Evolutionary conservation across 1,140 invertebrate species (phyloP).

Genomic region (Popillia japonica): DNA sequence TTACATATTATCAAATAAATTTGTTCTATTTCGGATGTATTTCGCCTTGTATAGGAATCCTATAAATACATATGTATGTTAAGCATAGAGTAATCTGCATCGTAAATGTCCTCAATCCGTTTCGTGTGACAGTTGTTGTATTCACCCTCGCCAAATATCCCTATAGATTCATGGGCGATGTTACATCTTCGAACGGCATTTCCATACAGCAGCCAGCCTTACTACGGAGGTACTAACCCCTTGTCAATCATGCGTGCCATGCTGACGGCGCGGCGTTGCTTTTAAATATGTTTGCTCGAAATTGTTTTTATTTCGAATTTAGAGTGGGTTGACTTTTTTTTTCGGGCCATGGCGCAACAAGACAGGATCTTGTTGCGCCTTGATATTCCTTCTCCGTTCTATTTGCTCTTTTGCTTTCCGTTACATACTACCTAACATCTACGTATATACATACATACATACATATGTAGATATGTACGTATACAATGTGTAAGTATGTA

Average conservation of each 20-base stretch:
- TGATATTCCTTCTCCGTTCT: too few relatives aligned
- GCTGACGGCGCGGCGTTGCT: slow-evolving; percentile 52
- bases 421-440: too few relatives aligned
- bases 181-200: slow-evolving; percentile 48
- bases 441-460: too few relatives aligned
- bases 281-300: slow-evolving; percentile 59
- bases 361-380: too few relatives aligned
- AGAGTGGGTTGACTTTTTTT: slow-evolving; percentile 51
- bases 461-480: too few relatives aligned
- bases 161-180: slow-evolving; percentile 51
- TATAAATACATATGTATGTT: slow-evolving; percentile 2
- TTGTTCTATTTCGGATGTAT: too few relatives aligned
- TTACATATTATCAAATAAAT: too few relatives aligned
- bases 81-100: slow-evolving; percentile 49
- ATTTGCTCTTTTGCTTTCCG: too few relatives aligned
- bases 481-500: too few relatives aligned
- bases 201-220: slow-evolving; percentile 45
- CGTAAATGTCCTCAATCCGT: slow-evolving; percentile 50
- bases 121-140: slow-evolving; percentile 51
- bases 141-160: slow-evolving; percentile 48
- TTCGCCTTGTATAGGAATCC: not conserved
- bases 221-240: slow-evolving; percentile 46
- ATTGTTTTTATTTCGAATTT: slow-evolving; percentile 59
- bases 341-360: not conserved
- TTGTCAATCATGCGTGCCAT: slow-evolving; percentile 52